Base-by-base conservation (phyloP, 2,797 vertebrate genomes). In the Fistularia tabacaria region DNA sequence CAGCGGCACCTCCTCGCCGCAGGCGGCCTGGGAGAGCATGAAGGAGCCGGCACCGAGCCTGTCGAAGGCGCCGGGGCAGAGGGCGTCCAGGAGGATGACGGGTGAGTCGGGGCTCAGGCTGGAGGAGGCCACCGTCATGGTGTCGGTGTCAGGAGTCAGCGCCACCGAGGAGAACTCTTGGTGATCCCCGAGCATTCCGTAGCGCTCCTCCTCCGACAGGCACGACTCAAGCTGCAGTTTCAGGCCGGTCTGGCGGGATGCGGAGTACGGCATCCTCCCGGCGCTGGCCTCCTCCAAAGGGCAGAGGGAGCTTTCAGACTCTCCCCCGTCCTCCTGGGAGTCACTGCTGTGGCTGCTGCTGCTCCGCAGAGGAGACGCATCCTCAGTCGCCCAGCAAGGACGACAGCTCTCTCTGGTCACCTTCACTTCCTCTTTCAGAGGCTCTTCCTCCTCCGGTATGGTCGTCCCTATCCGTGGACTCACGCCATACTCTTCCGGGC, bases 271-370 rank as follows among this genome's bases (percentile, higher is more conserved):
- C 38, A 48, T 36, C 49, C 51, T 68, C 6, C 37, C 71, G 50
- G 51, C 62, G 45, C 14, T 10, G 7, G 76, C 54, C 48, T 85
- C 83, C 41, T 87, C 85, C 44, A 74, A 36, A n/a, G 82, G 83
- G 59, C 77, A 87, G 39, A 82, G 70, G 10, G 88, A 90, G 57
- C 64, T 80, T 72, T 89, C 88, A 43, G 85, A 87, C 50, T 78
- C 86, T 9, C 54, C 87, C 8, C 71, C 83, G 57, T 90, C 88
- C 36, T 90, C 88, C 57, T 89, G 86, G 9, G 86, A 90, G 69
- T 90, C 88, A 69, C 77, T 88, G 74, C 87, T 88, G 64, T 57
- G 87, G 51, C 83, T 86, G 64, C 82, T 90, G 61, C 87, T 91
- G 62, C 86, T 90, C 58, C 85, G 86, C 38, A 73, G 61, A 46